Evolutionary conservation across 2,888 invertebrate species (phyloP), one percentile per base, ranked within the genome.

Genomic region (Caenorhabditis drosophilae): DNA sequence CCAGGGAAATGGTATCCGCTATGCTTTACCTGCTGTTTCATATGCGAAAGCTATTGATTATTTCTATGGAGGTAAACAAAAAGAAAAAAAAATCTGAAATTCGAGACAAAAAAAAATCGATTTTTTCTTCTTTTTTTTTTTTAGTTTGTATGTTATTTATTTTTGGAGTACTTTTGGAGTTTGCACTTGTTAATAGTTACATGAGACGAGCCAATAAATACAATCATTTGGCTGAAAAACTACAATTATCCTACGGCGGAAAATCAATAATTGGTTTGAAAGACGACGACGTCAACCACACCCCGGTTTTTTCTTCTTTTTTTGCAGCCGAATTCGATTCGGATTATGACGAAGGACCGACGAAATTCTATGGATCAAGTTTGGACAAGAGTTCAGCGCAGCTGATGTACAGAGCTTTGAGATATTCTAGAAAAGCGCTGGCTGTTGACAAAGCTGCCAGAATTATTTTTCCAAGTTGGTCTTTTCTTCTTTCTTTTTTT

Each of bases 11-110:
- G 79, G 77, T 7, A 73, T 79, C n/a, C 74, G 79, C 2, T 78
- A 78, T 49, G 75, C 73, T 0, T 64, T 79, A 0, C 79, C 79
- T 9, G 74, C 79, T 1, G 79, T 79, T 6, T 70, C 73, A 1
- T 79, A 79, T 38, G 76, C 77, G 0, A 79, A 79, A 25, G 77
- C 79, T 1, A 79, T 79, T 38, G 79, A 79, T 51, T 77, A 76
- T 55, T 79, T 76, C 56, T 79, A 76, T 51, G 79, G 78, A 67
- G 78, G 75, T 76, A 23, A 7, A 15, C 12, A 36, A 36, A n/a
- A n/a, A n/a, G n/a, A 49, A 6, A 36, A 27, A 38, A 36, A 34
- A 41, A 15, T 18, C 34, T 44, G 22, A 20, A 16, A 47, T 6
- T 44, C 26, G 35, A n/a, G 42, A 4, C 11, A 42, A 42, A 42